Conservation (phyloP, 2,797 vertebrate species). For the Pygocentrus nattereri region DNA sequence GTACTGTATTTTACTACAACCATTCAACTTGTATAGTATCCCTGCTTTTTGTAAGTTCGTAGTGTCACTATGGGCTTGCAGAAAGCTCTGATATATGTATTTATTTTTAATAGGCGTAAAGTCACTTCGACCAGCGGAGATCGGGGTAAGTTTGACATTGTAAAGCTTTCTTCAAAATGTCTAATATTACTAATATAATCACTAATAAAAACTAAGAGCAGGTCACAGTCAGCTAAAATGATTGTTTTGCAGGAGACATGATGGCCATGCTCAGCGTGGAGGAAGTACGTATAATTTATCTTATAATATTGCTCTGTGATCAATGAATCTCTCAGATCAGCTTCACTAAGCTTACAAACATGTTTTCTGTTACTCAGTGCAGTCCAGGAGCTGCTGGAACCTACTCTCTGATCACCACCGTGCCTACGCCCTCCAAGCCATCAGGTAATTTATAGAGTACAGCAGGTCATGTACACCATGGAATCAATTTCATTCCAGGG, state of each 20-base stretch:
- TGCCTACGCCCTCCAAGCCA: background rate
- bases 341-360: background rate
- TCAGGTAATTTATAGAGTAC: background rate
- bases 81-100: background rate
- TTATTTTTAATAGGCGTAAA: constrained; percentile 1
- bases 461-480: background rate
- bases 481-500: no score
- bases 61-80: no score
- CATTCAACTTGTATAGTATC: no score
- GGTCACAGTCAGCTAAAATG: no score
- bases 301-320: no score
- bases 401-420: constrained; percentile 18
- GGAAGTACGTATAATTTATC: background rate
- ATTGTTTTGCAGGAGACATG: background rate
- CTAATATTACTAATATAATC: background rate
- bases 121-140: background rate
- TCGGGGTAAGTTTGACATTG: constrained; percentile 4
- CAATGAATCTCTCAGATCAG: background rate
- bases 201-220: background rate
- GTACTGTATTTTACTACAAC: no score
- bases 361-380: constrained; percentile 1
- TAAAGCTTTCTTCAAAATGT: background rate
- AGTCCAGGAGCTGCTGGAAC: background rate
- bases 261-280: background rate
- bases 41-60: no score